These are phyloP conservation scores for Hapalemur alaotrensis DNA, from an alignment of 2,797 vertebrate species.

Conservation along the genomic window DNA sequence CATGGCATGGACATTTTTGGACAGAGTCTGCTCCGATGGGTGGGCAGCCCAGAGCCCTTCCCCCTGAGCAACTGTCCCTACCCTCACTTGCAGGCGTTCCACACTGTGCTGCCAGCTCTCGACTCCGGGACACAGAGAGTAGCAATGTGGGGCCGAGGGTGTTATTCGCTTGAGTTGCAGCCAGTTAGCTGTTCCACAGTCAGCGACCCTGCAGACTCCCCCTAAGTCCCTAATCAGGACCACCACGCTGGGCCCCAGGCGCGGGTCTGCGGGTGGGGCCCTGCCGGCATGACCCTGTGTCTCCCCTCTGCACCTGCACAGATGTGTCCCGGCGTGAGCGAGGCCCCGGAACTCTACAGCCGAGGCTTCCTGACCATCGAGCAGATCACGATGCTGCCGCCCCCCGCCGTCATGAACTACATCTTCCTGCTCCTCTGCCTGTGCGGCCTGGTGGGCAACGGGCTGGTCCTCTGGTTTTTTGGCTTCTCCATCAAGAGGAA, in stretches of 20 bases:
- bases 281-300: not conserved
- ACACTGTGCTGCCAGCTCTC: not conserved
- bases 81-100: accelerated
- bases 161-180: not conserved
- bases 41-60: accelerated
- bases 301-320: not conserved
- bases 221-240: not conserved
- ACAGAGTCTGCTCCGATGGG: not conserved
- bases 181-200: not conserved
- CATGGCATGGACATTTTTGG: accelerated
- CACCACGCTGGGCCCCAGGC: accelerated
- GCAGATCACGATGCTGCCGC: slow-evolving; percentile 18
- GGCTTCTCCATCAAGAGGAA: slow-evolving; percentile 77
- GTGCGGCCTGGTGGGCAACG: slow-evolving; percentile 79
- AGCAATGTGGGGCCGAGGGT: accelerated
- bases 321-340: not conserved
- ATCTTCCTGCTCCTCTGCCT: slow-evolving; percentile 77
- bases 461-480: slow-evolving; percentile 79
- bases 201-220: not conserved
- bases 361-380: slow-evolving; percentile 72
- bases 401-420: slow-evolving; percentile 23
- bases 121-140: not conserved
- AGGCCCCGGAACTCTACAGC: slow-evolving; percentile 48
- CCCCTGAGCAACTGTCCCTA: accelerated
- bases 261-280: accelerated